Evolutionary conservation across 2,113 vertebrate genomes (phyloP).

Genomic region (Saimiri boliviensis): DNA sequence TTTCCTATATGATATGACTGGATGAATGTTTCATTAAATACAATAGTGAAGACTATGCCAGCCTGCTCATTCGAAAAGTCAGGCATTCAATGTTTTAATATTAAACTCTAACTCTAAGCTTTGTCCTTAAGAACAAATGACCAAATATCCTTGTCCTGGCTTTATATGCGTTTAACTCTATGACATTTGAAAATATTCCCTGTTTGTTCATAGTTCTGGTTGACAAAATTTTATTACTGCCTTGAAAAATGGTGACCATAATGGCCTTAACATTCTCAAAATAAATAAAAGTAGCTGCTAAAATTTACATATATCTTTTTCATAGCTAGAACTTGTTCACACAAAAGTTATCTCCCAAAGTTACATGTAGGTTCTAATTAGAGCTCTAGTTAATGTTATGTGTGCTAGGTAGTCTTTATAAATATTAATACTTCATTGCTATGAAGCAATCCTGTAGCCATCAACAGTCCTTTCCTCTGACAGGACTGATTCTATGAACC

Average conservation of each 20-base stretch:
- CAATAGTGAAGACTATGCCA: neutral
- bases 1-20: neutral
- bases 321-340: neutral
- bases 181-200: neutral
- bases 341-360: neutral
- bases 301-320: neutral
- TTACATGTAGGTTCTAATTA: neutral
- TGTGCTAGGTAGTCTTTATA: neutral
- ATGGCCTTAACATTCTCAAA: neutral
- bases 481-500: neutral
- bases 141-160: neutral
- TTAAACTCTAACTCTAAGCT: neutral
- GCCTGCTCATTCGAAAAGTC: neutral
- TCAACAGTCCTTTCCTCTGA: neutral
- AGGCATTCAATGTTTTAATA: neutral
- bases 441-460: neutral
- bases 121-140: neutral
- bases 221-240: neutral
- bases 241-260: neutral
- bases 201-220: neutral
- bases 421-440: neutral
- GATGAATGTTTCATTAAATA: neutral
- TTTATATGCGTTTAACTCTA: neutral
- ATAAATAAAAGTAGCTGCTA: conserved; percentile 37
- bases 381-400: neutral